Evolutionary conservation across 2,113 vertebrate genomes (phyloP).

Genomic region (Synchiropus splendidus): DNA sequence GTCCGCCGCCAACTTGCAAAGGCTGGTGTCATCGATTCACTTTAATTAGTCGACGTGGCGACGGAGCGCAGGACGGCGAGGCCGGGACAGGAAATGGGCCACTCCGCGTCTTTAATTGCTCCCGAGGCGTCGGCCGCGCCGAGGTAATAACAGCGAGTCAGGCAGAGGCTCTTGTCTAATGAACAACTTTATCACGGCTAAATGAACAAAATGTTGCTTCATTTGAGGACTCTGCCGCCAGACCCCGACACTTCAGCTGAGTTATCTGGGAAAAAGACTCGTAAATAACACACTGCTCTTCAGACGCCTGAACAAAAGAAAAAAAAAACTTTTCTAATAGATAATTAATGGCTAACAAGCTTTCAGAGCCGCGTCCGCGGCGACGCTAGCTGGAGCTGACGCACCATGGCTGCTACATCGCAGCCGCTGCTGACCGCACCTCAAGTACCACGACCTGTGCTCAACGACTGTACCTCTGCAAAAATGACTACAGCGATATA

Average conservation of each 20-base stretch:
- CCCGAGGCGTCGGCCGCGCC: not conserved
- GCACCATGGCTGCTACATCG: too few species aligned
- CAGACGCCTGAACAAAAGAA: too few species aligned
- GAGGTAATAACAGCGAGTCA: constrained; percentile 3
- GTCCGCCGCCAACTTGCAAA: too few species aligned
- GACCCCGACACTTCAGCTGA: not conserved
- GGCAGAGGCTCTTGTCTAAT: constrained; percentile 4
- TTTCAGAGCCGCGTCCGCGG: too few species aligned
- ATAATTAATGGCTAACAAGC: too few species aligned
- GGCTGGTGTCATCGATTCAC: not conserved
- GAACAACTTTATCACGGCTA: not conserved
- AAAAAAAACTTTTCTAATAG: too few species aligned
- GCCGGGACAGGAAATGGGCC: not conserved
- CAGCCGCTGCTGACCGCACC: too few species aligned
- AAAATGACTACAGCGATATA: too few species aligned
- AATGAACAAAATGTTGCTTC: constrained; percentile 2
- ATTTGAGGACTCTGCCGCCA: constrained; percentile 2
- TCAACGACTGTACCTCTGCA: too few species aligned
- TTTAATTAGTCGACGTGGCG: not conserved
- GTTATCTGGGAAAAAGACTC: not conserved
- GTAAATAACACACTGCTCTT: too few species aligned
- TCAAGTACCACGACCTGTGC: too few species aligned
- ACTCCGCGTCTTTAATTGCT: not conserved
- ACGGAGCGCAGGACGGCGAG: not conserved
- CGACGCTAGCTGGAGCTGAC: too few species aligned